Evolutionary conservation across 1,140 invertebrate species (phyloP), one percentile per base, ranked within the genome.

Genomic region (Helicoverpa armigera): DNA sequence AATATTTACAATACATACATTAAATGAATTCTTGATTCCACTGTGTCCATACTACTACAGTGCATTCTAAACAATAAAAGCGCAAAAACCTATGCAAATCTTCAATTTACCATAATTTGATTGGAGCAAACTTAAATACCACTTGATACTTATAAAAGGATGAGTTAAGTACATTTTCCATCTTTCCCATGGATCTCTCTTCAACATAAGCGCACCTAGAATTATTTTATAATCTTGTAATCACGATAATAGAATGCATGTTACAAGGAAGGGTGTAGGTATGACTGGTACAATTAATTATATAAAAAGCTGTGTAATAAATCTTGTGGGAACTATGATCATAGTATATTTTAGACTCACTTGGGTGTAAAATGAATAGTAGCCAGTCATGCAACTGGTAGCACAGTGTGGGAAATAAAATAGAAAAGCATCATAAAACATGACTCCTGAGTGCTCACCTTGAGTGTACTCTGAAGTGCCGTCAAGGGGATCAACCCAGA

Each of bases 401-500:
- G 7, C 35, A 35, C 35, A 35, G 3, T 35, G 35, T 7, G 5
- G 23, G 23, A 43, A 7, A 43, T 43, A 9, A 43, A 43, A 43
- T 43, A 7, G 35, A 5, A 43, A 43, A 9, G 35, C 35, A 9
- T 1, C 35, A 35, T 35, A 35, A 5, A 35, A 43, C 35, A 43
- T 43, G 35, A 43, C 35, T 43, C 9, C 35, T 43, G 31, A 43
- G n/a, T 29, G 5, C 48, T 50, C 82, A 94, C 95, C 98, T 96
- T 98, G 97, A 75, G 98, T 98, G 90, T 98, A 99, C 95, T 99
- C 98, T 43, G 97, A 96, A 58, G 98, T 99, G 82, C 99, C 99
- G 97, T 99, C 99, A 2, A 99, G 95, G 9, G 99, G 99, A 96
- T 99, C 99, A 7, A 99, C 98, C 99, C 99, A 99, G 63, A 99